Evolutionary conservation across 1,140 invertebrate genomes (phyloP).

Genomic region (Palaemon carinicauda): DNA sequence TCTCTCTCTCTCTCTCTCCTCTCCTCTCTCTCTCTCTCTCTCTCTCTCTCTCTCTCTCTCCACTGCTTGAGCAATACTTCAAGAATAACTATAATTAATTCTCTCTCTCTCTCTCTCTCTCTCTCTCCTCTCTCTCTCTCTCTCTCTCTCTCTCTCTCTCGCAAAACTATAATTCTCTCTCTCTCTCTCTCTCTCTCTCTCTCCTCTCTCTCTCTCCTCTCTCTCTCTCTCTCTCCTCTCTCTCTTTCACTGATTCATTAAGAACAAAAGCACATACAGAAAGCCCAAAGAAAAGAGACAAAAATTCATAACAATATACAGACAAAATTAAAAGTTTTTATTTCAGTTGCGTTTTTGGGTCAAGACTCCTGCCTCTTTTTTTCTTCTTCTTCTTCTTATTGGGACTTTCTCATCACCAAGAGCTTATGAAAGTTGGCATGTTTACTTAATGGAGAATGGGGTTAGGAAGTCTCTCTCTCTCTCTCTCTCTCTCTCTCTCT

Average conservation of each 20-base stretch:
- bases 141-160: not conserved
- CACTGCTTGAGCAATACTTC: not conserved
- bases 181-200: not conserved
- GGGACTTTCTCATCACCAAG: too few species aligned
- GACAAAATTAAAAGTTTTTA: too few species aligned
- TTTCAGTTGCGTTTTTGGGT: too few species aligned
- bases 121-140: not conserved
- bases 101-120: not conserved
- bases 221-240: not conserved
- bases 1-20: not conserved
- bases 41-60: not conserved
- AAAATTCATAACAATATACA: too few species aligned
- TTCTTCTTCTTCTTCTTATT: too few species aligned
- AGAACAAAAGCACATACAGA: not conserved
- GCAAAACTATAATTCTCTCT: not conserved
- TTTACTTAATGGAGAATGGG: too few species aligned
- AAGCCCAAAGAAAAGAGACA: not conserved
- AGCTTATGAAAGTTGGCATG: too few species aligned
- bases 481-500: too few species aligned
- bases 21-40: not conserved
- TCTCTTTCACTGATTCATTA: not conserved
- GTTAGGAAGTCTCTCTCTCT: too few species aligned
- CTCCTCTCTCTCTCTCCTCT: too few species aligned
- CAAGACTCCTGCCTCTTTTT: too few species aligned
- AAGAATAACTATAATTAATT: not conserved